Evolutionary conservation across 2,888 invertebrate species (phyloP).

Genomic region (Scelioninae gen. 1): DNA sequence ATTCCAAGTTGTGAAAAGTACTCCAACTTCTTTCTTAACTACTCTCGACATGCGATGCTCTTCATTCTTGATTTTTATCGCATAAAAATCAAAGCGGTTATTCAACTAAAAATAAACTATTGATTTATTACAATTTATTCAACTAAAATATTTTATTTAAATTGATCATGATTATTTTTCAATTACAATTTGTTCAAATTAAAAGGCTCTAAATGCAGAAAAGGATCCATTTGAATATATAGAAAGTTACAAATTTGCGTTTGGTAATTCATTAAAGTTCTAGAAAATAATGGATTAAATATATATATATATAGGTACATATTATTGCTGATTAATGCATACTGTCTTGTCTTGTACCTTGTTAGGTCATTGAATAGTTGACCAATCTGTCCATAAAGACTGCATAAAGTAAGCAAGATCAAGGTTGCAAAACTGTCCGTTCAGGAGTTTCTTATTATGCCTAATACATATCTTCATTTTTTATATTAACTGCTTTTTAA

Average conservation of each 20-base stretch:
- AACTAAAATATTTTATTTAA: not conserved
- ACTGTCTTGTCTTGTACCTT: slow-evolving; percentile 12
- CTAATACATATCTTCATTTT: slow-evolving; percentile 31
- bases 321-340: not conserved
- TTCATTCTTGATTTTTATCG: slow-evolving; percentile 31
- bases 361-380: slow-evolving; percentile 40
- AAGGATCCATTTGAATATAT: no score
- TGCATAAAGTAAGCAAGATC: slow-evolving; percentile 77
- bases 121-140: not conserved
- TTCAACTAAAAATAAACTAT: slow-evolving; percentile 29
- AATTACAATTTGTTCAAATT: not conserved
- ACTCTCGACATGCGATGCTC: slow-evolving; percentile 22
- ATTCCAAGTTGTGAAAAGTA: slow-evolving; percentile 12
- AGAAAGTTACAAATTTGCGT: no score
- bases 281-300: no score
- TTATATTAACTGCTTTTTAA: no score
- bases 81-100: not conserved
- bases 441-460: slow-evolving; percentile 70
- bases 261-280: no score
- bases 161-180: not conserved
- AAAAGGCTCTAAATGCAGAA: no score
- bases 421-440: slow-evolving; percentile 72
- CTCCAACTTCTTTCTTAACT: slow-evolving; percentile 27
- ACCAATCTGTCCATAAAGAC: slow-evolving; percentile 73
- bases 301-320: not conserved